These are phyloP conservation scores for Poeciliopsis paucimaculata DNA, from an alignment of 2,797 vertebrate species.

Conservation along the genomic window DNA sequence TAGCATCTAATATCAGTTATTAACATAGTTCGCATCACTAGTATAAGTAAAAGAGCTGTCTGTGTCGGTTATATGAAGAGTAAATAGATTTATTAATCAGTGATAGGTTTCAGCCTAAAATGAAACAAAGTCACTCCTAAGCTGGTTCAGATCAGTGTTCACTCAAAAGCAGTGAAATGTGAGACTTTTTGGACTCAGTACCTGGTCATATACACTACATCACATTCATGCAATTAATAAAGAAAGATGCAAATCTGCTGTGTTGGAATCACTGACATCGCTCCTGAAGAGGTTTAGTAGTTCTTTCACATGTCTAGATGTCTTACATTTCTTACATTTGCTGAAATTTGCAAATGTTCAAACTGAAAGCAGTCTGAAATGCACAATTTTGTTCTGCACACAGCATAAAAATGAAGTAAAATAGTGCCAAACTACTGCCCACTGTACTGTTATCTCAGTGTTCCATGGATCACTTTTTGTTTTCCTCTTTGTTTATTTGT, in stretches of 20 bases:
- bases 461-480: slow-evolving; percentile 24
- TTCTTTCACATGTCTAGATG: not conserved
- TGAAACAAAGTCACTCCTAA: not conserved
- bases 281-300: not conserved
- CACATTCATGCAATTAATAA: not conserved
- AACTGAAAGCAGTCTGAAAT: not conserved
- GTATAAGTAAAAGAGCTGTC: not conserved
- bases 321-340: not conserved
- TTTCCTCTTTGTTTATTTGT: slow-evolving; percentile 40
- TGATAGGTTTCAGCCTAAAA: not conserved
- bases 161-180: not conserved
- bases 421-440: not conserved
- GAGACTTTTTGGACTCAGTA: not conserved
- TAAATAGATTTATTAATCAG: not conserved
- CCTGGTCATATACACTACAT: not conserved
- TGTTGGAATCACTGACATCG: not conserved
- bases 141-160: not conserved
- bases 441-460: slow-evolving; percentile 15
- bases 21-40: not conserved
- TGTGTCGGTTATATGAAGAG: not conserved
- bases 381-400: not conserved
- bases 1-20: not conserved
- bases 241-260: not conserved
- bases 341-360: not conserved
- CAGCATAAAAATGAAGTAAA: not conserved